Base-by-base conservation (phyloP, 2,888 invertebrate species). In the Troides oblongomaculatus region DNA sequence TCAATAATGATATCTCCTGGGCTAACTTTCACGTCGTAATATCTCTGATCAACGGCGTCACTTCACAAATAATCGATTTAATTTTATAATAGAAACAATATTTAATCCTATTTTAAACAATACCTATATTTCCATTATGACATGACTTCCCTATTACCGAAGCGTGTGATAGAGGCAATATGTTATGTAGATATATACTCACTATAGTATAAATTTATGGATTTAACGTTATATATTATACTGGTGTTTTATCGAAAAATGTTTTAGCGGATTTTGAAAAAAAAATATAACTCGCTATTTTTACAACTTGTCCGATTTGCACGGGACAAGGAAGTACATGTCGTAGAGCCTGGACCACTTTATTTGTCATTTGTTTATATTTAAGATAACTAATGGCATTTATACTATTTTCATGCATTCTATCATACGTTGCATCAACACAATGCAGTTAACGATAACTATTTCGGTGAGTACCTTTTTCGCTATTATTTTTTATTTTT, bases 391-490 rank as follows among this genome's bases (percentile, higher is more conserved):
- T 72, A 72, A 74, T 76, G 62, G 61, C 71, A 68, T 77, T 72
- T 78, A 79, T 87, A 89, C 84, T 90, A 80, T 86, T 92, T 90
- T 76, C 92, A 92, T 91, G 92, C 86, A 79, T 81, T 85, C 88
- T 91, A 91, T 91, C 89, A 82, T 78, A 79, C 85, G 83, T 86
- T 85, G 83, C 84, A 84, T 87, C 90, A 80, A 82, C 87, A 84
- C 79, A 82, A 81, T 84, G 85, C 96, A 99, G 99, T 99, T 94
- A 99, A 99, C 94, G 99, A 99, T 96, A 99, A 99, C 94, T 99
- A 99, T 94, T 99, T 99, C 90, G 99, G 99, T 99, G 96, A 99
- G 99, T 95, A 78, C 78, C 60, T 50, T 65, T 21, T 66, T 53
- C 14, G 18, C 53, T 53, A n/a, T n/a, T 53, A 57, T n/a, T 18